phyloP scores from a whole-genome alignment of 2,888 invertebrate species.

The Boloria selene region DNA sequence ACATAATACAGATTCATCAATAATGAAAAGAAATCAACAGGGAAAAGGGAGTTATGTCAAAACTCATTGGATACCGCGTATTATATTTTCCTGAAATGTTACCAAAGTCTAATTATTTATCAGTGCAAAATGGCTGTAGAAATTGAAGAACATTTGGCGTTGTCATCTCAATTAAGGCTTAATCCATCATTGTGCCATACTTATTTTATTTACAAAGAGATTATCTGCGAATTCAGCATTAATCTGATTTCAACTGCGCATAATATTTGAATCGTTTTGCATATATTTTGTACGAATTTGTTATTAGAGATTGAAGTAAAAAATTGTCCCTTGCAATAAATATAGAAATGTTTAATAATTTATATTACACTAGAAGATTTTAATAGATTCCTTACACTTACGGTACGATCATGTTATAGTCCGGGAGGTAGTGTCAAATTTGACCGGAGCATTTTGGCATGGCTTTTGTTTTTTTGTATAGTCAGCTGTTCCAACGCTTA shows the following conservation, averaged over 20 bases:
- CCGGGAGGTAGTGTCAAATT: too few relatives aligned
- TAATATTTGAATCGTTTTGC: slow-evolving; percentile 30
- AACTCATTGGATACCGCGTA: slow-evolving; percentile 1
- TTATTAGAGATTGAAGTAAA: too few relatives aligned
- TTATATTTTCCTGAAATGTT: slow-evolving; percentile 17
- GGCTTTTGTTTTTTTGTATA: too few relatives aligned
- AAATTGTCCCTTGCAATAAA: too few relatives aligned
- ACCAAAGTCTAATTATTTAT: slow-evolving; percentile 17
- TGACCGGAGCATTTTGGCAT: too few relatives aligned
- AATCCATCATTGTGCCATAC: slow-evolving; percentile 47
- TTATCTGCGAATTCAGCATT: slow-evolving; percentile 27
- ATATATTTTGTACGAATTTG: slow-evolving; percentile 13
- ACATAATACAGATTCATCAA: too few relatives aligned
- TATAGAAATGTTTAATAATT: too few relatives aligned
- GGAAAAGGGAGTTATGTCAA: background rate
- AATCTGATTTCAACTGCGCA: slow-evolving; percentile 28
- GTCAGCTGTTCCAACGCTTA: too few relatives aligned
- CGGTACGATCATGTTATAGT: too few relatives aligned
- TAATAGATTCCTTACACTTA: too few relatives aligned
- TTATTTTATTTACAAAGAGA: slow-evolving; percentile 33
- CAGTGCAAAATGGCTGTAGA: slow-evolving; percentile 40
- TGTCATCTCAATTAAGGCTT: slow-evolving; percentile 53
- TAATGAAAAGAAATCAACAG: too few relatives aligned
- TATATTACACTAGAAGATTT: too few relatives aligned
- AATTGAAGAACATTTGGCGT: slow-evolving; percentile 51